phyloP scores from a whole-genome alignment of 2,888 invertebrate genomes.

The Lasiommata megera region DNA sequence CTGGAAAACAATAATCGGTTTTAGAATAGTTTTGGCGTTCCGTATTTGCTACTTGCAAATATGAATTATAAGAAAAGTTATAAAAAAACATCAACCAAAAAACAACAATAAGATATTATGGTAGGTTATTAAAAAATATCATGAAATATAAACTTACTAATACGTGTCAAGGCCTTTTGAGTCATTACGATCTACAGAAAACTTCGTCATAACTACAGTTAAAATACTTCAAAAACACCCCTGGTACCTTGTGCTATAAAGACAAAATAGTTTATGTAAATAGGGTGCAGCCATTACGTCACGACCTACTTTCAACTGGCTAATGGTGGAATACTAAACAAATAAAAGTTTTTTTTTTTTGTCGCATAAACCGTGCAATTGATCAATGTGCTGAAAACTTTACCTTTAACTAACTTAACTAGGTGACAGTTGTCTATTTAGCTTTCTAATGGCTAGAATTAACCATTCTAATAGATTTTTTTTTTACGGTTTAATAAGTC shows the following conservation, averaged over 20 bases:
- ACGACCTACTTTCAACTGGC: slow-evolving; percentile 20
- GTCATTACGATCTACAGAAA: neutral
- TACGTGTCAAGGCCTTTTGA: neutral
- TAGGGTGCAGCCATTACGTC: slow-evolving; percentile 41
- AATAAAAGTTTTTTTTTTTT: neutral
- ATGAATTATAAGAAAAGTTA: no score
- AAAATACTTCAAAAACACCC: slow-evolving; percentile 14
- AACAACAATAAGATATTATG: no score
- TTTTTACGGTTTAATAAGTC: no score
- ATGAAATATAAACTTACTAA: no score
- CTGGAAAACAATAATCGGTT: no score
- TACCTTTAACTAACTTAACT: neutral
- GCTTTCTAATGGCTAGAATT: no score
- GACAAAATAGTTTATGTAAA: slow-evolving; percentile 63
- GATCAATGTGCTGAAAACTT: neutral
- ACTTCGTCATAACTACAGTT: slow-evolving; percentile 16
- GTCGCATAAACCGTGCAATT: neutral
- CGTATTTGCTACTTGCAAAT: no score
- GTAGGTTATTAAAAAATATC: no score
- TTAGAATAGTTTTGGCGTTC: no score
- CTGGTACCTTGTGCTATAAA: slow-evolving; percentile 43
- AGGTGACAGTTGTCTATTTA: no score
- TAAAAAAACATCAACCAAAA: no score
- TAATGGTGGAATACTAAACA: neutral
- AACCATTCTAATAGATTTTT: no score